Base-by-base conservation (phyloP, 2,113 vertebrate genomes). In the Rhinolophus ferrumequinum region DNA sequence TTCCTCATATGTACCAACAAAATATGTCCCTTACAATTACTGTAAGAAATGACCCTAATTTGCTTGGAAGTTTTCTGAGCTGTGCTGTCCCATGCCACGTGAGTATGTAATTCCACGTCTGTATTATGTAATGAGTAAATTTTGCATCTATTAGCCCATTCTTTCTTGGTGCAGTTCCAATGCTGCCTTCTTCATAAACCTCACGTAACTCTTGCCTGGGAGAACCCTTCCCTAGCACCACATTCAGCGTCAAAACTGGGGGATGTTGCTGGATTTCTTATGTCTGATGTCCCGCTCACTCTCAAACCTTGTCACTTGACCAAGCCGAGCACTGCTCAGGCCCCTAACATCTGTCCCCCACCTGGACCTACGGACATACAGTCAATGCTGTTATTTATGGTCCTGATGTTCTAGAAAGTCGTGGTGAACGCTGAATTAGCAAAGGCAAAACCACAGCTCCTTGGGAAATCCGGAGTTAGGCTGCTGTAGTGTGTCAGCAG, bases 341-440 rank as follows among this genome's bases (percentile, higher is more conserved):
- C 28, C 38, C 62, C 41, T 19, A 28, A 26, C 15, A 10, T 70
- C 52, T 50, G 52, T 21, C 8, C 47, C 33, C 50, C 50, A 6
- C 14, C 13, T 13, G 58, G 47, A 82, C 75, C 58, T 18, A 33
- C 33, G 16, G 38, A 30, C 30, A 41, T 8, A 8, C 15, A 0
- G 38, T n/a, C 8, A 0, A 4, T 44, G 54, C 72, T 54, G 4
- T 21, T 0, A 58, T 5, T 38, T 1, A 38, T 11, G 2, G 3
- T 13, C 33, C 22, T 21, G 18, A 47, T 4, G 8, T 8, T 50
- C 24, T 9, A 14, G 14, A 54, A 54, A 54, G 52, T 54, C 16
- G 6, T 14, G 52, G 52, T 54, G 52, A 50, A 54, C 15, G 19
- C 41, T 44, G 47, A 70, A n/a, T 47, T 3, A 50, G 33, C 18